Base-by-base conservation (phyloP, 2,113 vertebrate genomes). In the Grammomys dolichurus region DNA sequence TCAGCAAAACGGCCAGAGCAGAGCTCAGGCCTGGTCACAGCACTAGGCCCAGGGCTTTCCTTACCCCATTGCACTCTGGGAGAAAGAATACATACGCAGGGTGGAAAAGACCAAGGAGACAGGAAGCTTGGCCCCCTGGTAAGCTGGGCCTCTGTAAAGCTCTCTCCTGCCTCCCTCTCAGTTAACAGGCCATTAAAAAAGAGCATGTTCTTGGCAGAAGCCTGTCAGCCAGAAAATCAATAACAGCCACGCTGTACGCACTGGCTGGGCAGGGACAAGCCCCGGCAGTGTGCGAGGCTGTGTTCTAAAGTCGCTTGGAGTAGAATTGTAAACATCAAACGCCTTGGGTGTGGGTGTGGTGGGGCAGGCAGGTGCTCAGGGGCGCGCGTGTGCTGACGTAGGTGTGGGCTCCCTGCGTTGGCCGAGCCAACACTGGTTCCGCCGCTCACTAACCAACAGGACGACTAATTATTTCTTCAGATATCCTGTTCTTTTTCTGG, bases 121-220 rank as follows among this genome's bases (percentile, higher is more conserved):
- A 24, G 36, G 43, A 88, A 80, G 1, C 43, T 31, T 67, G 4
- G 58, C 11, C 36, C 63, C 63, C 94, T 54, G 12, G 9, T 40
- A 54, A 73, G 36, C 86, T 3, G 43, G 33, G 69, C 60, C 14
- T 65, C 56, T 24, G 63, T 31, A 89, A 81, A 76, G 90, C 96
- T 94, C 75, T 54, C 81, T 73, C 36, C 72, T 31, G 51, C 92
- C 87, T 97, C 93, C 93, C 86, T 95, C 22, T 43, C 97, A 94
- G 96, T 98, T 96, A 97, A 91, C 0, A 31, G 58, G 95, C 89
- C 87, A 96, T 96, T 97, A 96, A 63, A 93, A 93, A 80, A 87
- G 95, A 94, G n/a, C 48, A 6, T 56, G 46, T 97, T 95, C 95
- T 96, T 6, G 69, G 96, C 94, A 82, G 86, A 91, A 76, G 67